Conservation (phyloP, 2,113 vertebrate species). For the Sinocyclocheilus rhinocerous region DNA sequence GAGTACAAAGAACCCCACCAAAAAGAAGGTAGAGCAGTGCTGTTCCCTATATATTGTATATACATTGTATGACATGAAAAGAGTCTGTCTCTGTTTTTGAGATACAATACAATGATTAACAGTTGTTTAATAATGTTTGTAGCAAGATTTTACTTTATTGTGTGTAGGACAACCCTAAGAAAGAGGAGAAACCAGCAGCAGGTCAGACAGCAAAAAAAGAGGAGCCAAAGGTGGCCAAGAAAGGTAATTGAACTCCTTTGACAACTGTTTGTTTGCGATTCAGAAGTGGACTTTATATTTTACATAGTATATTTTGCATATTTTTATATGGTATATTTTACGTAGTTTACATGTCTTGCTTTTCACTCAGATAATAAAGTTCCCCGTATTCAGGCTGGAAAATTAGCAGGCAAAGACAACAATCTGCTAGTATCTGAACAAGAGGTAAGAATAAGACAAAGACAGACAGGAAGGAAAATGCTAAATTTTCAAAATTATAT, state of each 20-base stretch:
- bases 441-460: slow-evolving; percentile 63
- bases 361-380: slow-evolving; percentile 55
- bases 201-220: slow-evolving; percentile 63
- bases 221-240: slow-evolving; percentile 62
- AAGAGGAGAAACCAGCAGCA: slow-evolving; percentile 61
- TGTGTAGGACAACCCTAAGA: slow-evolving; percentile 64
- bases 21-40: slow-evolving; percentile 71
- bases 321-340: too few species aligned
- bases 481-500: neutral
- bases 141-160: neutral
- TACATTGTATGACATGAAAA: neutral
- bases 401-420: slow-evolving; percentile 64
- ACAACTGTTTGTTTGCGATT: neutral
- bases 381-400: slow-evolving; percentile 56
- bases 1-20: slow-evolving; percentile 58
- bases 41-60: neutral
- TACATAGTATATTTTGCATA: neutral
- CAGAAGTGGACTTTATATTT: neutral
- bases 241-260: slow-evolving; percentile 48
- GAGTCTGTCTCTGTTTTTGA: neutral
- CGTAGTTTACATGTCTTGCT: neutral
- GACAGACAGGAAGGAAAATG: neutral
- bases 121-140: neutral
- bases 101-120: neutral
- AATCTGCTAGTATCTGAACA: slow-evolving; percentile 38